Evolutionary conservation across 2,113 vertebrate species (phyloP).

Genomic region (Perca schrenkii): DNA sequence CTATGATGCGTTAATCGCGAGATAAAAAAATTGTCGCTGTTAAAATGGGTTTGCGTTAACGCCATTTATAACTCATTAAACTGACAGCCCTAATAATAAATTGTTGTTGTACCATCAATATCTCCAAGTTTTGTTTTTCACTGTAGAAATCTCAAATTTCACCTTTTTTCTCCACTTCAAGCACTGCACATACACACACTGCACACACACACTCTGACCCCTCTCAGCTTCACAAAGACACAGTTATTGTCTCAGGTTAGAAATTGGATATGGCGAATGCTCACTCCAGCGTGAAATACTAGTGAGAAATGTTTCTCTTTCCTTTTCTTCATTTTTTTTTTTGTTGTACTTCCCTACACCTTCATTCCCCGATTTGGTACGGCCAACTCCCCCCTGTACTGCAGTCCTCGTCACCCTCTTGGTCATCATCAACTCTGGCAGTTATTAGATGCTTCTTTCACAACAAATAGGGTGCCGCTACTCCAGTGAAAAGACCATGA

Average conservation of each 20-base stretch:
- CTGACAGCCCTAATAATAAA: no score
- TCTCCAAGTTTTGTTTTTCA: no score
- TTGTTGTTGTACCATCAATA: no score
- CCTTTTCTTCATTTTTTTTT: conserved; percentile 19
- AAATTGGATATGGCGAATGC: conserved; percentile 69
- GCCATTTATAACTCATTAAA: no score
- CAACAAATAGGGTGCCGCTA: not conserved
- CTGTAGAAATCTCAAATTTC: no score
- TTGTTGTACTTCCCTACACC: not conserved
- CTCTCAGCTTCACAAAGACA: conserved; percentile 54
- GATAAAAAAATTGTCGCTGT: no score
- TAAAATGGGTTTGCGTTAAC: no score
- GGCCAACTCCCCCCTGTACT: not conserved
- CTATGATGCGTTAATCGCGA: no score
- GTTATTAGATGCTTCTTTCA: not conserved
- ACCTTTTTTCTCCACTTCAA: no score
- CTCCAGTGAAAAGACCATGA: not conserved
- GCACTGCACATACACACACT: no score
- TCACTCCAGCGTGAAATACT: conserved; percentile 60
- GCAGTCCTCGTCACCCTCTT: not conserved
- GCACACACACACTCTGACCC: not conserved
- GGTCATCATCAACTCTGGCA: not conserved
- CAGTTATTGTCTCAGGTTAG: conserved; percentile 58
- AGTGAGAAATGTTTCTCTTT: conserved; percentile 41
- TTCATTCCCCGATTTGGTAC: not conserved